Base-by-base conservation (phyloP, 2,113 vertebrate species). In the Crotalus tigris region DNA sequence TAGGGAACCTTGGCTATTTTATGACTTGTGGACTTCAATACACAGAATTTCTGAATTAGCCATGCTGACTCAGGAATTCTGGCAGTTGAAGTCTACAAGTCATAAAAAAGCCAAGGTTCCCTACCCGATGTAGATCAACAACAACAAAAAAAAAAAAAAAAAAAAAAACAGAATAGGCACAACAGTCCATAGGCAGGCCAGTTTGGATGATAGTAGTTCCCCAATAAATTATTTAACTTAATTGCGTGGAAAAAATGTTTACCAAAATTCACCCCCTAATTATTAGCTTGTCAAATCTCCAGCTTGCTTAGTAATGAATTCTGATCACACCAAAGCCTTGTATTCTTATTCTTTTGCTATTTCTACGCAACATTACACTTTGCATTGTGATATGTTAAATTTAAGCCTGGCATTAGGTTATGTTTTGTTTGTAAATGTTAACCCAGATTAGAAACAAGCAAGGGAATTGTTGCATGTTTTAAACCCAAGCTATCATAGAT, bases 131-230 rank as follows among this genome's bases (percentile, higher is more conserved):
- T 23, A 0, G 23, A 88, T 12, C 39, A 90, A 89, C 90, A 90
- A 89, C 29, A 69, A 44, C 44, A 44, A 44, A 2, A 44, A 39
- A 2, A 39, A 39, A 3, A 91, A 94, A 26, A 4, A 0, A 0
- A 33, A 39, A 39, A 39, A 39, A 39, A 39, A 39, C 59, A 81
- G 39, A 85, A 57, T 49, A 39, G 26, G 89, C 92, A 54, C 46
- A 17, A 87, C 81, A 91, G 54, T 24, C 0, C 0, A 5, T 21
- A 0, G 0, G 24, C 55, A 93, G 44, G 85, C 61, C 81, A 75
- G 0, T 3, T 49, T 59, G 64, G 33, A 53, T 26, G 89, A 92
- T 24, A 90, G 13, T 1, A 64, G 69, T 87, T 95, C 91, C 89
- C 92, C 58, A 0, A 92, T 90, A 87, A 3, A 13, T 90, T 85